Evolutionary conservation across 2,888 invertebrate species (phyloP).

Genomic region (Idaea dimidiata): DNA sequence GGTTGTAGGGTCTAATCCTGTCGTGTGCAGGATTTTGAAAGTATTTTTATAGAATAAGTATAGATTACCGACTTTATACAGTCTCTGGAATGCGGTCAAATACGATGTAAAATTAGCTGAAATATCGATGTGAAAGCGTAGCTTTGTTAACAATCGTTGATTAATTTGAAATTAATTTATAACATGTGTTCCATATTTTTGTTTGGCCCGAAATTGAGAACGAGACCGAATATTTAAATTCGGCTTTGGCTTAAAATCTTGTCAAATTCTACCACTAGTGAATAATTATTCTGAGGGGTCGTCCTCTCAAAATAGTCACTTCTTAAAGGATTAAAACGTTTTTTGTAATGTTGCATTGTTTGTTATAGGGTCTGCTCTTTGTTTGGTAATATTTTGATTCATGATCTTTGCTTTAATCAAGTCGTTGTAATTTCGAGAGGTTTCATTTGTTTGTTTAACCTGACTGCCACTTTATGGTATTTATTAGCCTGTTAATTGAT

Average conservation of each 20-base stretch:
- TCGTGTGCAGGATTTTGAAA: too few species aligned
- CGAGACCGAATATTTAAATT: not conserved
- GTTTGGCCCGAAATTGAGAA: not conserved
- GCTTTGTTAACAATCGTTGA: too few species aligned
- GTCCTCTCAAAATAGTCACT: conserved; percentile 13
- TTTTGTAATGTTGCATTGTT: conserved; percentile 6
- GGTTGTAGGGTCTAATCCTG: too few species aligned
- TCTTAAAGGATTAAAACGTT: conserved; percentile 22
- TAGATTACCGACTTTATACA: too few species aligned
- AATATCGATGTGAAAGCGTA: too few species aligned
- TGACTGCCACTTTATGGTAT: not conserved
- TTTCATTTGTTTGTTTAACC: not conserved
- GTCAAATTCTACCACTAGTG: not conserved
- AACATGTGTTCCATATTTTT: too few species aligned
- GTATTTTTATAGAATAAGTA: too few species aligned
- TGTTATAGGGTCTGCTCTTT: conserved; percentile 6
- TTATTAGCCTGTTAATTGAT: not conserved
- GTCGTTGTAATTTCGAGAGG: not conserved
- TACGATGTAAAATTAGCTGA: too few species aligned
- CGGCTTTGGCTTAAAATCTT: not conserved
- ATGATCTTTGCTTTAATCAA: not conserved
- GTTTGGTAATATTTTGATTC: conserved; percentile 4
- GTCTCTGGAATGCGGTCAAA: too few species aligned
- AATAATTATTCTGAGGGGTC: not conserved
- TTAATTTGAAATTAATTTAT: too few species aligned